These are phyloP conservation scores for Cheilosia grossa DNA, from an alignment of 2,888 invertebrate genomes.

Conservation along the genomic window DNA sequence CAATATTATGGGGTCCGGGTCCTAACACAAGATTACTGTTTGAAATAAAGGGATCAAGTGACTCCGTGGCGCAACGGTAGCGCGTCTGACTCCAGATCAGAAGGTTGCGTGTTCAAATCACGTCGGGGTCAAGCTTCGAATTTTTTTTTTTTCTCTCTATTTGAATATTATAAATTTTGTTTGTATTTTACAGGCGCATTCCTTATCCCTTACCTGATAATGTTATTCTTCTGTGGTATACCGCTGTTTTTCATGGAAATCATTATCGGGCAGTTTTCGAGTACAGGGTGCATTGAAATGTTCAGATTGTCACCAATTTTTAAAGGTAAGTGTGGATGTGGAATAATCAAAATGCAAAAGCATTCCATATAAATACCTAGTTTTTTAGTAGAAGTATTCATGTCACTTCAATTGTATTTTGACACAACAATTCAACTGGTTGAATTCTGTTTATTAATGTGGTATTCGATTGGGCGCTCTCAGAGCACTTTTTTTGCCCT, in stretches of 20 bases:
- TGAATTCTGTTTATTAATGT: no score
- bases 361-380: no score
- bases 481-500: no score
- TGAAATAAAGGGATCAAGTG: neutral
- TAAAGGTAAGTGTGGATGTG: constrained; percentile 86
- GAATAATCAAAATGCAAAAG: neutral
- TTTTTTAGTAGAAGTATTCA: no score
- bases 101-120: constrained; percentile 75
- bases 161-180: constrained; percentile 3
- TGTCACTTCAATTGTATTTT: no score
- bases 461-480: no score
- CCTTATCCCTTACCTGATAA: constrained; percentile 92
- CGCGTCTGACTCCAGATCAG: constrained; percentile 75
- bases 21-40: neutral
- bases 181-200: constrained; percentile 86
- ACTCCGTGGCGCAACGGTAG: constrained; percentile 75
- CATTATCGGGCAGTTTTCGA: constrained; percentile 92
- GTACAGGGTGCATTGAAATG: constrained; percentile 91
- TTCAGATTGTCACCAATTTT: constrained; percentile 92
- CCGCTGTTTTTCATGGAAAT: constrained; percentile 95
- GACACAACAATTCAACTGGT: no score
- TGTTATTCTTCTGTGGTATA: constrained; percentile 91
- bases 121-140: constrained; percentile 57
- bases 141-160: constrained; percentile 16
- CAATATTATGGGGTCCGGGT: no score